phyloP scores from a whole-genome alignment of 2,113 vertebrate genomes.

The Diphyllodes magnificus region DNA sequence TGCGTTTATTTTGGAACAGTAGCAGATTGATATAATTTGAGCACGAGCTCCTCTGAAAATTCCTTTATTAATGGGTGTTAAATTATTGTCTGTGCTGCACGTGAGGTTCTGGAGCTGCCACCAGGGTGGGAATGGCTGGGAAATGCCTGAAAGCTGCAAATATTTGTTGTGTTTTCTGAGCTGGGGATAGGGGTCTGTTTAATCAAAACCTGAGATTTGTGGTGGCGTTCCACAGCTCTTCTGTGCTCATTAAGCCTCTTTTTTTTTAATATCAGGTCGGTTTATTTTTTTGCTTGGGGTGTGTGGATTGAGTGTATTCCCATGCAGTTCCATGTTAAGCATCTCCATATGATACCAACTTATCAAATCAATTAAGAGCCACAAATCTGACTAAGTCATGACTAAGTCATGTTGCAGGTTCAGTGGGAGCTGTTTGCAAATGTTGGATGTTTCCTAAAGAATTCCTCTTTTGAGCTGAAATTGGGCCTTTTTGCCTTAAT shows the following conservation, averaged over 20 bases:
- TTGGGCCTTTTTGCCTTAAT: background rate
- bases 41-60: constrained; percentile 61
- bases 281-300: background rate
- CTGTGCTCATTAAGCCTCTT: background rate
- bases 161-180: background rate
- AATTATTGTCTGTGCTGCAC: constrained; percentile 57
- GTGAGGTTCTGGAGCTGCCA: background rate
- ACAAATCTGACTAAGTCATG: background rate
- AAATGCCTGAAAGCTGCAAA: background rate
- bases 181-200: background rate
- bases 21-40: constrained; percentile 71
- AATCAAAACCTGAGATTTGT: constrained; percentile 16
- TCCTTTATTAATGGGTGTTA: constrained; percentile 60
- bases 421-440: background rate
- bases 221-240: background rate
- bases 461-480: background rate
- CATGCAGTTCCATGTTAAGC: background rate
- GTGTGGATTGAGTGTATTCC: background rate
- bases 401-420: fast-evolving
- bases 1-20: constrained; percentile 77
- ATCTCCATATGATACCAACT: background rate
- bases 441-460: background rate
- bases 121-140: background rate
- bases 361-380: background rate
- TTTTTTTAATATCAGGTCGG: background rate